Evolutionary conservation across 2,797 vertebrate genomes (phyloP).

Genomic region (Acestrorhynchus altus): DNA sequence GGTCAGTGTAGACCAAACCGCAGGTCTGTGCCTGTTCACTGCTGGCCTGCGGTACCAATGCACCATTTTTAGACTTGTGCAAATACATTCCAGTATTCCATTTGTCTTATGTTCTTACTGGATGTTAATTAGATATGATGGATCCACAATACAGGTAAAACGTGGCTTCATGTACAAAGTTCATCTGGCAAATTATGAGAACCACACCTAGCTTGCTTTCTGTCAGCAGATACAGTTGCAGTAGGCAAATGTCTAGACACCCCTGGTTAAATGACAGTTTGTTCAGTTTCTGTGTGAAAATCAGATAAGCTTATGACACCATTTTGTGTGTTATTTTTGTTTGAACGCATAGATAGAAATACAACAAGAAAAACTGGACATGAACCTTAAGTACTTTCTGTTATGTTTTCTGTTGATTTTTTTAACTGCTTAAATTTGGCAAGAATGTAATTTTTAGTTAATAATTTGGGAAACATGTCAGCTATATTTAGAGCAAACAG

Average conservation of each 20-base stretch:
- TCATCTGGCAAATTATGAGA: neutral
- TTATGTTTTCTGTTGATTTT: too few relatives aligned
- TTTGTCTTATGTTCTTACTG: neutral
- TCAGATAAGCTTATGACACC: too few relatives aligned
- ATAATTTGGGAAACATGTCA: neutral
- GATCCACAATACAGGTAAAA: neutral
- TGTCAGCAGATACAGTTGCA: neutral
- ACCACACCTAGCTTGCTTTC: neutral
- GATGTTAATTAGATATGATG: neutral
- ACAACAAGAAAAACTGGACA: too few relatives aligned
- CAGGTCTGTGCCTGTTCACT: constrained; percentile 17
- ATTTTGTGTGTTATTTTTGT: too few relatives aligned
- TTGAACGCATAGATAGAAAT: too few relatives aligned
- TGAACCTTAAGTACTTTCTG: too few relatives aligned
- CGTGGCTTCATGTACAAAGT: neutral
- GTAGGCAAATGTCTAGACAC: neutral
- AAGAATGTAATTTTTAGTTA: too few relatives aligned
- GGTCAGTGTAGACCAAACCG: constrained; percentile 59
- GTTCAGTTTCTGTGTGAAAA: too few relatives aligned
- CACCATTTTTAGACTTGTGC: constrained; percentile 16
- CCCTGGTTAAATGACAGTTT: too few relatives aligned
- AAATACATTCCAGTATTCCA: constrained; percentile 12
- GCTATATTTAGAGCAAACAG: neutral
- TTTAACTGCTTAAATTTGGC: too few relatives aligned
- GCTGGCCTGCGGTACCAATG: constrained; percentile 16